Conservation (phyloP, 2,113 vertebrate species). For the Nibea albiflora region DNA sequence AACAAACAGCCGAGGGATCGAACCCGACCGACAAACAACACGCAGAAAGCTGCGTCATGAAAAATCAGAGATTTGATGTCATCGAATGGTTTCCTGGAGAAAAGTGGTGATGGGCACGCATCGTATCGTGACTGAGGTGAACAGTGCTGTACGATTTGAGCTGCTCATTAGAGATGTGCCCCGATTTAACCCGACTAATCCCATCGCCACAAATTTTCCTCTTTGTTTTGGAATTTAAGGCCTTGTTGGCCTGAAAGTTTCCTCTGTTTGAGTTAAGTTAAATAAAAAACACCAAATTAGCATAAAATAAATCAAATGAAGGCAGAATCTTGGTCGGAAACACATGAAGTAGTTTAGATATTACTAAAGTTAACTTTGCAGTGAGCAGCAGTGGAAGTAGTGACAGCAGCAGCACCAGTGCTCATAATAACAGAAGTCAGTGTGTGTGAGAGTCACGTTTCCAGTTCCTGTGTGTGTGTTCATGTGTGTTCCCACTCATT, state of each 20-base stretch:
- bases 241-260: too few relatives aligned
- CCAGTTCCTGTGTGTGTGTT: conserved; percentile 21
- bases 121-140: too few relatives aligned
- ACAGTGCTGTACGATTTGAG: too few relatives aligned
- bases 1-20: conserved; percentile 2
- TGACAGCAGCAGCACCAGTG: too few relatives aligned
- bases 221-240: too few relatives aligned
- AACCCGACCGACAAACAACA: conserved; percentile 18
- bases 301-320: neutral
- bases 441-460: neutral
- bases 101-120: too few relatives aligned
- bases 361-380: neutral
- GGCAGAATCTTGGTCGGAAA: too few relatives aligned
- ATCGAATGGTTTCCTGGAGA: neutral
- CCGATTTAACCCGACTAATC: too few relatives aligned
- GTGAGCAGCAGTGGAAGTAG: neutral
- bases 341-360: too few relatives aligned
- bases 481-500: conserved; percentile 48
- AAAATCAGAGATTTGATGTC: neutral
- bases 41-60: neutral
- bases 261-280: too few relatives aligned
- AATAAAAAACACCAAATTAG: neutral
- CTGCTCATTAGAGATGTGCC: too few relatives aligned
- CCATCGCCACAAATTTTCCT: too few relatives aligned
- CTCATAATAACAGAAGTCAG: neutral